A percentile compares a stretch with the other conserved stretches of the same genome.
phyloP scores from a whole-genome alignment of 2,113 vertebrate genomes.

The Elaphurus davidianus region DNA sequence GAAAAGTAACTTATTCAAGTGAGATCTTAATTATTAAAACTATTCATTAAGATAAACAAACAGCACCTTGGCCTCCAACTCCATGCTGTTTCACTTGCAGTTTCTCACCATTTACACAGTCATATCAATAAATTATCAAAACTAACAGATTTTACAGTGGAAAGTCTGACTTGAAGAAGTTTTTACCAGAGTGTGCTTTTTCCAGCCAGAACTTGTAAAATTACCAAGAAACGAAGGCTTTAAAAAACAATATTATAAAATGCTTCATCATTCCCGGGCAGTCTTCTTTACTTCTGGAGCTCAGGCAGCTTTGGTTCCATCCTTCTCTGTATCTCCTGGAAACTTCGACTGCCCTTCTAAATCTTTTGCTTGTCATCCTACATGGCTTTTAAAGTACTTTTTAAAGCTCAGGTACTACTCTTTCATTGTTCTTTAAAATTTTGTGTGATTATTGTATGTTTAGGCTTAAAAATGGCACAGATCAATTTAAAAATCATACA shows the following conservation, averaged over 20 bases:
- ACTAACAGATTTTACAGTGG: neutral
- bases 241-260: neutral
- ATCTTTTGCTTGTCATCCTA: neutral
- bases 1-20: neutral
- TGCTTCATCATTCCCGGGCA: neutral
- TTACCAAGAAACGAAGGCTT: constrained; percentile 5
- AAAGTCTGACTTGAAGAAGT: neutral
- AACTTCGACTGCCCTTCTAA: neutral
- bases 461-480: neutral
- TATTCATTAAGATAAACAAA: neutral
- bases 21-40: neutral
- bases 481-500: neutral
- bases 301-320: too few relatives aligned
- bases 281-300: neutral
- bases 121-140: constrained; percentile 39
- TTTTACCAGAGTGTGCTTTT: neutral
- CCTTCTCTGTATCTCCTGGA: neutral
- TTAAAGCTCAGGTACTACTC: neutral
- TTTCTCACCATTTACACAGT: constrained; percentile 1
- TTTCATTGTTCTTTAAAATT: neutral
- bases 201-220: constrained; percentile 28
- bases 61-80: neutral
- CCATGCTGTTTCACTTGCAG: neutral
- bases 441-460: neutral
- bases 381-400: neutral